These are phyloP conservation scores for Clarias pachynema DNA, from an alignment of 2,797 vertebrate genomes.

Conservation along the genomic window DNA sequence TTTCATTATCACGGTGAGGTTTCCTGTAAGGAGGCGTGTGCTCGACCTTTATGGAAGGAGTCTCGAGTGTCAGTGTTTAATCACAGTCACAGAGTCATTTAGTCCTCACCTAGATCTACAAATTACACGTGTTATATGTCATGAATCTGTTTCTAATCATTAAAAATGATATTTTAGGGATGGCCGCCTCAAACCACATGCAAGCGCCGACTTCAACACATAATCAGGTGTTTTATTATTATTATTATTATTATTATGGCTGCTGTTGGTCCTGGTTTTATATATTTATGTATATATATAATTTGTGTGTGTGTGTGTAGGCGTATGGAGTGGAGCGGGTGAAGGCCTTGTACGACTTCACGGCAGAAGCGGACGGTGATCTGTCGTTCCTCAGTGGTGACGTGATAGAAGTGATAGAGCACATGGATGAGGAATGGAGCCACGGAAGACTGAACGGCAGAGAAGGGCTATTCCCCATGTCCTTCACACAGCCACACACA, in stretches of 20 bases:
- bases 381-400: constrained; percentile 87
- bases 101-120: not conserved
- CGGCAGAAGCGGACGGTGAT: constrained; percentile 80
- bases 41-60: not conserved
- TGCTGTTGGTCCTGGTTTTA: not conserved
- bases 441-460: constrained; percentile 79
- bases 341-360: constrained; percentile 87
- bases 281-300: not conserved
- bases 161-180: constrained; percentile 59
- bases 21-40: not conserved
- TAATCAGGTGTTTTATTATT: constrained; percentile 63
- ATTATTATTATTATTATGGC: constrained; percentile 6
- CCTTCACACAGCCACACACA: constrained; percentile 78
- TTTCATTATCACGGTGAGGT: not conserved
- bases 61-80: not conserved
- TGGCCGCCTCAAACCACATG: constrained; percentile 52
- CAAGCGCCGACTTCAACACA: constrained; percentile 53
- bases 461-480: constrained; percentile 87
- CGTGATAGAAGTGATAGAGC: constrained; percentile 81
- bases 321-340: constrained; percentile 75
- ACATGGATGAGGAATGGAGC: constrained; percentile 83
- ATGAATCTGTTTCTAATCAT: not conserved
- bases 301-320: constrained; percentile 42
- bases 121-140: not conserved
- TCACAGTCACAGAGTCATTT: not conserved